Conservation (phyloP, 2,113 vertebrate genomes). For the Catharus bicknelli region DNA sequence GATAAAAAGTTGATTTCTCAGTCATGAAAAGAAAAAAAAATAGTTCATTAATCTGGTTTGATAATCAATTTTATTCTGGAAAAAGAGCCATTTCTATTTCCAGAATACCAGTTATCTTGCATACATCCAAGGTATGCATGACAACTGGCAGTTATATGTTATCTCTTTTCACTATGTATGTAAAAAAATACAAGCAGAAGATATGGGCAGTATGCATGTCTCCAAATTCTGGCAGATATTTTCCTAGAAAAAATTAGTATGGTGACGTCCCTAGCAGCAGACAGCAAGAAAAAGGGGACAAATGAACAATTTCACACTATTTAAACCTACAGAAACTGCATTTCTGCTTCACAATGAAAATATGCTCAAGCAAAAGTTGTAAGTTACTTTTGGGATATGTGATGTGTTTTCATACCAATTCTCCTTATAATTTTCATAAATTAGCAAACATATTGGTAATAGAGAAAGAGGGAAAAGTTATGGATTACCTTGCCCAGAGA, state of each 20-base stretch:
- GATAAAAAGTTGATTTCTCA: not conserved
- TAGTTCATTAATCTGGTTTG: not conserved
- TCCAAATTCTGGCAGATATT: not conserved
- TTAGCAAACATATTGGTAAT: not conserved
- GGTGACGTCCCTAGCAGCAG: not conserved
- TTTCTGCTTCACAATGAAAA: not conserved
- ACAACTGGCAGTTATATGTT: not conserved
- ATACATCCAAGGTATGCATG: not conserved
- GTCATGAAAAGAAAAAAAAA: not conserved
- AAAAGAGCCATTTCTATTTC: not conserved
- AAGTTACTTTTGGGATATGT: not conserved
- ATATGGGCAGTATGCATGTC: not conserved
- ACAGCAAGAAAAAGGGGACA: not conserved
- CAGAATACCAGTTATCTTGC: not conserved
- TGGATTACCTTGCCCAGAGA: not conserved
- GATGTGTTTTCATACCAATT: not conserved
- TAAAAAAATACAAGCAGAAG: not conserved
- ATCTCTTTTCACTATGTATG: not conserved
- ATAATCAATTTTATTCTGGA: not conserved
- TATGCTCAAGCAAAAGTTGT: not conserved
- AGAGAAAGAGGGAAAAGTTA: not conserved
- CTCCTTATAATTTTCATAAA: not conserved
- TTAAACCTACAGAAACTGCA: not conserved
- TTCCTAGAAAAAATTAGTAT: not conserved
- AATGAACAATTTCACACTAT: not conserved